A percentile compares a stretch with the other conserved stretches of the same genome.
Conservation (phyloP, 2,113 vertebrate species). For the Neofelis nebulosa region DNA sequence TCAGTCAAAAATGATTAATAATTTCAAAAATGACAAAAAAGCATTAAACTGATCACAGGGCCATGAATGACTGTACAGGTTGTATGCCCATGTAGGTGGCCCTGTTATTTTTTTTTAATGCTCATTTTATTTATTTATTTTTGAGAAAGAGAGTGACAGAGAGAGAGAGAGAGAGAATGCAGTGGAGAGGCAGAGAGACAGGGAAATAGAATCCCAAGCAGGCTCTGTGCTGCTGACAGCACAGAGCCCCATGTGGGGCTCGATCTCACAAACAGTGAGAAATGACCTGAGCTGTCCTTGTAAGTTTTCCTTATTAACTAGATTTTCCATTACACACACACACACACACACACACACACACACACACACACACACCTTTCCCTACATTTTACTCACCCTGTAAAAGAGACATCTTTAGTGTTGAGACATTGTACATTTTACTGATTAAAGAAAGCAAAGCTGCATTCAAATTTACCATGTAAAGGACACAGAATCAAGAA, state of each 20-base stretch:
- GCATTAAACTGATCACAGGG: neutral
- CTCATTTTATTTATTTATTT: no score
- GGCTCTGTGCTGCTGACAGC: no score
- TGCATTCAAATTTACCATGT: neutral
- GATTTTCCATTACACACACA: neutral
- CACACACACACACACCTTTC: neutral
- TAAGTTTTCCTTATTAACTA: neutral
- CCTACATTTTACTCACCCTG: neutral
- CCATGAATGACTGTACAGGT: neutral
- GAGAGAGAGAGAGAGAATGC: no score
- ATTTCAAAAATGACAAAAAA: neutral
- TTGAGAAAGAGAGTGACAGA: no score
- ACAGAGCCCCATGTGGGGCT: no score
- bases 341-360: neutral
- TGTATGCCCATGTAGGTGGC: fast-evolving
- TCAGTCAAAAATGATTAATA: neutral
- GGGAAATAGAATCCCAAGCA: no score
- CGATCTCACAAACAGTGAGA: no score
- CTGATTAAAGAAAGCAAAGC: neutral
- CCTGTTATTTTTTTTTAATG: neutral
- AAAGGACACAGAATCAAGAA: neutral
- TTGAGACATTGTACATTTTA: neutral
- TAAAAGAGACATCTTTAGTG: neutral
- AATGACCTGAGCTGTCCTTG: no score
- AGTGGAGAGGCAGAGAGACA: no score